phyloP scores from a whole-genome alignment of 1,140 invertebrate species.

The Leptinotarsa undecemlineata region DNA sequence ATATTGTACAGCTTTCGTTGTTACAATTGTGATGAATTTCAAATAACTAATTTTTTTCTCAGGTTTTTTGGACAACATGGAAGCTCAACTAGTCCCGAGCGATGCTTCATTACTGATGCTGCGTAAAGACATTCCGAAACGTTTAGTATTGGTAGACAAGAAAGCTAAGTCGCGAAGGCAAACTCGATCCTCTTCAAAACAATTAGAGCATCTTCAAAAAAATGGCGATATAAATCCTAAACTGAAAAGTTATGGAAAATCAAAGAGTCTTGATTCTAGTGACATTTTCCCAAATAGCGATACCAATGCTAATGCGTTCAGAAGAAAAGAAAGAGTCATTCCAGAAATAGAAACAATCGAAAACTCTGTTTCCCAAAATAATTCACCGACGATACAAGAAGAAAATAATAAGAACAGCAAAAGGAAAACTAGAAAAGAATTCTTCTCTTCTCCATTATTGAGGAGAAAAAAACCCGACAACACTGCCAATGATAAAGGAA shows the following conservation, averaged over 20 bases:
- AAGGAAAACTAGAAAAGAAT: conserved; percentile 51
- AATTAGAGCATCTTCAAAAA: conserved; percentile 43
- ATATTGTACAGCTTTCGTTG: too few species aligned
- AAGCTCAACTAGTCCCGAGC: conserved; percentile 71
- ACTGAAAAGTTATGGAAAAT: conserved; percentile 78
- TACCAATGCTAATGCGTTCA: conserved; percentile 17
- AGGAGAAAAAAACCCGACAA: conserved; percentile 52
- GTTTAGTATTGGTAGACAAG: conserved; percentile 72
- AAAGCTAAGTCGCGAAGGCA: conserved; percentile 61
- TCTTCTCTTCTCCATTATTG: conserved; percentile 54
- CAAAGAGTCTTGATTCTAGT: conserved; percentile 80
- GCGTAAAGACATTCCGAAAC: conserved; percentile 72
- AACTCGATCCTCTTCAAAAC: conserved; percentile 42
- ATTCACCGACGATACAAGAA: background rate
- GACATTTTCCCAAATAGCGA: conserved; percentile 62
- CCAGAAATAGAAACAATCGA: conserved; percentile 37
- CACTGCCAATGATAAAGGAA: conserved; percentile 30
- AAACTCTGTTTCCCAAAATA: background rate
- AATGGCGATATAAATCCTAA: conserved; percentile 57
- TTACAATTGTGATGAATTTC: background rate
- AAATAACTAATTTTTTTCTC: background rate
- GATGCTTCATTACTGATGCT: conserved; percentile 72
- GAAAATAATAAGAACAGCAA: conserved; percentile 41
- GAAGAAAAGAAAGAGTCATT: conserved; percentile 48
- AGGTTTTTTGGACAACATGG: conserved; percentile 77